Evolutionary conservation across 2,113 vertebrate genomes (phyloP), one percentile per base, ranked within the genome.

Genomic region (Leuciscus idus): DNA sequence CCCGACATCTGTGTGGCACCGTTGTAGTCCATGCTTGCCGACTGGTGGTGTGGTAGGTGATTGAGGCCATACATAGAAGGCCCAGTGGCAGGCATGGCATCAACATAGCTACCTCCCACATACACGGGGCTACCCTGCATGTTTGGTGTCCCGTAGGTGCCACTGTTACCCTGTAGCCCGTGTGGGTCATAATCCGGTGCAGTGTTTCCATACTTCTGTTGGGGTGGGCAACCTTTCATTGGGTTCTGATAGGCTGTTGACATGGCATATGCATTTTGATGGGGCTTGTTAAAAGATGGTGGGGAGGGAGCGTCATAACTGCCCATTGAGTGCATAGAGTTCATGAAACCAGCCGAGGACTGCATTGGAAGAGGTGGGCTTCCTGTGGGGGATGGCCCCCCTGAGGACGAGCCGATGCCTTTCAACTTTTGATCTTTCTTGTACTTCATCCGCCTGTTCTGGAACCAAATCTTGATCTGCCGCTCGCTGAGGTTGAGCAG

Each of bases 401-500:
- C 97, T 0, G 98, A 99, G 6, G 98, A 98, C 0, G 97, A 98
- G 55, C 97, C 97, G 91, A 98, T 88, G 86, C 98, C 98, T 93
- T 99, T 99, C 2, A 95, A 96, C 91, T 98, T 99, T 93, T 99
- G 98, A 93, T 99, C 98, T 83, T 98, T 99, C 87, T 99, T 99
- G 91, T 99, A 99, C 89, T 99, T 99, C 98, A 99, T 99, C 87
- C 98, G 94, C 21, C 97, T 90, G 93, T 99, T 99, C 95, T 99
- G 98, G 93, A 99, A 99, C 98, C 98, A 99, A 92, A 99, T 98
- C 94, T 99, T 99, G 94, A 99, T 98, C 95, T 99, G 98, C 84
- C 98, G 94, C 90, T 99, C 98, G 11, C 97, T 98, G 90, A 99
- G 96, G 92, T 98, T 98, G 83, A 99, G 96, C 92, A 98, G 92